Evolutionary conservation across 2,888 invertebrate genomes (phyloP).

Genomic region (Macrosoma leucophasiata): DNA sequence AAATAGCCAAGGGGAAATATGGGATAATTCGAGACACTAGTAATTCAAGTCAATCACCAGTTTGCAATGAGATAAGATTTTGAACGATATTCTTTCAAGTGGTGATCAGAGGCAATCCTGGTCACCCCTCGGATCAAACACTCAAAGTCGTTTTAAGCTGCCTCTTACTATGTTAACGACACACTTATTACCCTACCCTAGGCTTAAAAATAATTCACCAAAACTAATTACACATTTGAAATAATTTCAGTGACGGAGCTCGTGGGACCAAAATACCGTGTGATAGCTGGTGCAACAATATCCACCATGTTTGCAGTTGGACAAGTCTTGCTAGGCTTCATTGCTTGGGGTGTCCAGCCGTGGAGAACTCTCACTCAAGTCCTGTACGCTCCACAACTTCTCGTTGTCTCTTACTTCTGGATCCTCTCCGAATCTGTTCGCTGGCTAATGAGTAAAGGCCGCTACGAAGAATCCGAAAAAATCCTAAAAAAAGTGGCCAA

Average conservation of each 20-base stretch:
- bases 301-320: slow-evolving; percentile 84
- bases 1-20: too few relatives aligned
- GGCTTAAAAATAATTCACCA: too few relatives aligned
- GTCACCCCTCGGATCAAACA: too few relatives aligned
- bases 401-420: slow-evolving; percentile 82
- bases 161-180: too few relatives aligned
- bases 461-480: slow-evolving; percentile 78
- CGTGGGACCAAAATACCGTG: slow-evolving; percentile 84
- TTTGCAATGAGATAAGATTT: too few relatives aligned
- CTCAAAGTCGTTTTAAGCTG: too few relatives aligned
- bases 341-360: slow-evolving; percentile 81
- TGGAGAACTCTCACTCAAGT: slow-evolving; percentile 83
- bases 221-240: too few relatives aligned
- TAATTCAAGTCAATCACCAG: too few relatives aligned
- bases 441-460: slow-evolving; percentile 84
- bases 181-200: too few relatives aligned
- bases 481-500: slow-evolving; percentile 79
- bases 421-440: slow-evolving; percentile 84
- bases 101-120: too few relatives aligned
- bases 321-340: slow-evolving; percentile 81
- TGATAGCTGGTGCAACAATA: slow-evolving; percentile 82
- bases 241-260: slow-evolving; percentile 82
- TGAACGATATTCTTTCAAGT: too few relatives aligned
- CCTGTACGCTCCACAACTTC: slow-evolving; percentile 82
- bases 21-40: too few relatives aligned